These are phyloP conservation scores for Carcina quercana DNA, from an alignment of 2,888 invertebrate genomes.

Conservation along the genomic window DNA sequence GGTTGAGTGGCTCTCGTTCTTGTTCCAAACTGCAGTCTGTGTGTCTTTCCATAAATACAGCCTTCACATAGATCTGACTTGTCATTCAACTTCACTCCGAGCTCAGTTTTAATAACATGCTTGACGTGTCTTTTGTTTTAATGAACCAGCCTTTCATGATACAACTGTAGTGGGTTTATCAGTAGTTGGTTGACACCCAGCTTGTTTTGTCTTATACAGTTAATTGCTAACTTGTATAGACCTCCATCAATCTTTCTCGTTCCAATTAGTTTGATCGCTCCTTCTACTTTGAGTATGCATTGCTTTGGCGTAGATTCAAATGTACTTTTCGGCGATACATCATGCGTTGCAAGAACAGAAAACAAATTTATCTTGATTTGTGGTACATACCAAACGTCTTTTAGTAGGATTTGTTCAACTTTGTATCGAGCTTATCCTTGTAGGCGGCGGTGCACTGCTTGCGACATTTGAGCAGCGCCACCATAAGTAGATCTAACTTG, in stretches of 20 bases:
- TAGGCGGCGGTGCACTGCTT: conserved; percentile 5
- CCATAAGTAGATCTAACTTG: conserved; percentile 6
- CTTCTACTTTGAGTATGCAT: conserved; percentile 2
- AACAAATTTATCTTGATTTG: conserved; percentile 4
- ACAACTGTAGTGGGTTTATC: conserved; percentile 5
- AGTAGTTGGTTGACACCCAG: neutral
- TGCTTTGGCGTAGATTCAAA: conserved; percentile 1
- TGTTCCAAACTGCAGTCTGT: conserved; percentile 9
- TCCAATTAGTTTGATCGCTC: conserved; percentile 2
- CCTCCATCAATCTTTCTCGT: conserved; percentile 4
- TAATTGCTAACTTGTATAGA: conserved; percentile 2
- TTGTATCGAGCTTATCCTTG: conserved; percentile 4
- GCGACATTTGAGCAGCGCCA: conserved; percentile 6
- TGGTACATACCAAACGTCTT: conserved; percentile 11
- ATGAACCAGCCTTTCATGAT: conserved; percentile 10
- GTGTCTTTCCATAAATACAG: conserved; percentile 12
- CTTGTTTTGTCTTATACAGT: neutral
- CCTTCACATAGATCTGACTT: conserved; percentile 9
- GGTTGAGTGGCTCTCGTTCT: conserved; percentile 10
- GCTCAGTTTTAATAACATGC: conserved; percentile 7
- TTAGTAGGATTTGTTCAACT: neutral
- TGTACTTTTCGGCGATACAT: neutral
- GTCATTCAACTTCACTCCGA: conserved; percentile 7
- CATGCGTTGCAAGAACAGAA: conserved; percentile 7
- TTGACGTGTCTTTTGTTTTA: conserved; percentile 13